Evolutionary conservation across 37 sponge, comb jelly and placozoan genomes (phyloP).

Genomic region (Haliclona indistincta): DNA sequence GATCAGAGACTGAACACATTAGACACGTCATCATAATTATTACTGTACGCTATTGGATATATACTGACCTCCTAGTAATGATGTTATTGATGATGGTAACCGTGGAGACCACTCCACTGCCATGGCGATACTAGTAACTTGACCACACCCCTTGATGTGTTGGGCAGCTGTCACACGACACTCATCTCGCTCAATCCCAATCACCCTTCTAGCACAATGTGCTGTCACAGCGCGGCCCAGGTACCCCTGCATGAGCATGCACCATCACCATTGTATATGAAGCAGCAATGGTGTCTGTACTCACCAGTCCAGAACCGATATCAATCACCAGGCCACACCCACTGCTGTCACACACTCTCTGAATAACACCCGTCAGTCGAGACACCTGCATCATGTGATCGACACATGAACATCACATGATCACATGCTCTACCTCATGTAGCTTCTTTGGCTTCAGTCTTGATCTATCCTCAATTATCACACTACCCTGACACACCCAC

Average conservation of each 20-base stretch:
- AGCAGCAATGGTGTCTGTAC: conserved; percentile 4
- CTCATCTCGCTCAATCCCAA: conserved; percentile 67
- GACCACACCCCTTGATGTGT: too few relatives aligned
- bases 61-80: too few relatives aligned
- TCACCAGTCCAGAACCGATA: conserved; percentile 77
- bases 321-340: conserved; percentile 54
- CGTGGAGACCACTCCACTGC: too few relatives aligned
- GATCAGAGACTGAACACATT: too few relatives aligned
- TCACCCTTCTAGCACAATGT: conserved; percentile 60
- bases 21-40: too few relatives aligned
- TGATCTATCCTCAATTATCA: neutral
- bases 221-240: conserved; percentile 50
- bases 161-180: conserved; percentile 25
- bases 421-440: conserved; percentile 42
- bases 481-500: neutral
- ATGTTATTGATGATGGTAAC: too few relatives aligned
- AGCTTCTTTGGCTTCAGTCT: conserved; percentile 57
- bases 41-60: too few relatives aligned
- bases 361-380: conserved; percentile 50
- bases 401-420: neutral
- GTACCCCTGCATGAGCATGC: conserved; percentile 60
- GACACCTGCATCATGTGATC: conserved; percentile 21
- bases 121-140: too few relatives aligned
- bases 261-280: neutral
- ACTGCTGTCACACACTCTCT: conserved; percentile 13